These are phyloP conservation scores for Oegoconia quadripuncta DNA, from an alignment of 2,888 invertebrate species.

Conservation along the genomic window DNA sequence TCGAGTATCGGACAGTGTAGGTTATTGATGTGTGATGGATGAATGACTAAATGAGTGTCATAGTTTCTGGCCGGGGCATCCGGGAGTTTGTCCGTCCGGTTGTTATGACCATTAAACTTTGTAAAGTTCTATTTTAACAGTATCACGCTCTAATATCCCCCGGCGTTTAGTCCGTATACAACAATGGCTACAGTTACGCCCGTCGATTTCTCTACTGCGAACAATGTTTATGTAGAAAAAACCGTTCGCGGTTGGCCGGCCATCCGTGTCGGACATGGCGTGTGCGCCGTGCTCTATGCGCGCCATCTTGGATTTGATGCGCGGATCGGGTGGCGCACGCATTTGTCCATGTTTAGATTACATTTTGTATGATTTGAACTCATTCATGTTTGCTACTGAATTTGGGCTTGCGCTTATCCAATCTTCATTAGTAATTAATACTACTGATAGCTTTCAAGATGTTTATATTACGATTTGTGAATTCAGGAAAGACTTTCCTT, in stretches of 20 bases:
- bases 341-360: slow-evolving; percentile 1
- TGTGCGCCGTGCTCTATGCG: slow-evolving; percentile 65
- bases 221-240: slow-evolving; percentile 66
- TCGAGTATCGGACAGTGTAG: too few relatives aligned
- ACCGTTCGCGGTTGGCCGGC: slow-evolving; percentile 58
- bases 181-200: slow-evolving; percentile 73
- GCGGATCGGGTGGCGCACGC: slow-evolving; percentile 69
- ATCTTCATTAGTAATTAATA: too few relatives aligned
- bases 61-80: too few relatives aligned
- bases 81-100: too few relatives aligned
- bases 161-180: slow-evolving; percentile 63
- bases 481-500: too few relatives aligned
- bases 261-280: slow-evolving; percentile 71
- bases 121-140: slow-evolving; percentile 49
- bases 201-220: slow-evolving; percentile 75
- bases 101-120: slow-evolving; percentile 5
- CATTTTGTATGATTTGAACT: slow-evolving; percentile 1
- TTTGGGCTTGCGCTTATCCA: too few relatives aligned
- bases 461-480: too few relatives aligned
- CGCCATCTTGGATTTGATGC: slow-evolving; percentile 72
- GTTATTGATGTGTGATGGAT: too few relatives aligned
- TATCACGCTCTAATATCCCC: slow-evolving; percentile 74
- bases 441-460: neutral
- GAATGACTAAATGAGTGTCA: too few relatives aligned
- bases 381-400: neutral